Evolutionary conservation across 2,888 invertebrate species (phyloP).

Genomic region (Drosophila macrospina): DNA sequence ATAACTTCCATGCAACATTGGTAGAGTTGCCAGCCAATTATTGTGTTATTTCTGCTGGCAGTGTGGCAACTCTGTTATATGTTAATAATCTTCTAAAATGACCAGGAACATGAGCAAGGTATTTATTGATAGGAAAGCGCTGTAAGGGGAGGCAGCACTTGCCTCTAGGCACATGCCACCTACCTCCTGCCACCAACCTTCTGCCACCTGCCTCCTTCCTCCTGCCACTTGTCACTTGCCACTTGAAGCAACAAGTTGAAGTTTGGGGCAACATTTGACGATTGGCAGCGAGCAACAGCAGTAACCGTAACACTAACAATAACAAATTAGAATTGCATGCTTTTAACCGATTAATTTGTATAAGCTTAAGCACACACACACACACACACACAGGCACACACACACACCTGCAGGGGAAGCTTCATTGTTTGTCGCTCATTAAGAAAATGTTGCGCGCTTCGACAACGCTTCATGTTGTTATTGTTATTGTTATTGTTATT

Average conservation of each 20-base stretch:
- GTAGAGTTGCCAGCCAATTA: too few species aligned
- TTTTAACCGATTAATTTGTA: constrained; percentile 68
- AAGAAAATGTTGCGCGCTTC: constrained; percentile 75
- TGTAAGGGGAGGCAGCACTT: too few species aligned
- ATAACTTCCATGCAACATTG: too few species aligned
- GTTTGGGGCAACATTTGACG: constrained; percentile 6
- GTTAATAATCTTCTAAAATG: background rate
- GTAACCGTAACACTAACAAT: constrained; percentile 60
- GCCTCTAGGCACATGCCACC: too few species aligned
- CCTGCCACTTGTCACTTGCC: background rate
- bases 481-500: constrained; percentile 13
- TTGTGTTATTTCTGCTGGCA: too few species aligned
- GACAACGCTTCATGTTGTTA: constrained; percentile 40
- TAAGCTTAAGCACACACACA: constrained; percentile 2
- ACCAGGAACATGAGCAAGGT: background rate
- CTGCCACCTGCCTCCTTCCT: too few species aligned
- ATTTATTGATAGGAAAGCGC: too few species aligned
- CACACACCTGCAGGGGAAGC: background rate
- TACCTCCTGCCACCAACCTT: too few species aligned
- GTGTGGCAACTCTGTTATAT: background rate
- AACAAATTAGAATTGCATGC: constrained; percentile 78
- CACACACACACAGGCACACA: background rate
- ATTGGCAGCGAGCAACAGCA: constrained; percentile 36
- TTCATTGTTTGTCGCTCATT: constrained; percentile 76
- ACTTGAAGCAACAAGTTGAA: background rate